These are phyloP conservation scores for Eira barbara DNA, from an alignment of 2,113 vertebrate genomes.

Conservation along the genomic window DNA sequence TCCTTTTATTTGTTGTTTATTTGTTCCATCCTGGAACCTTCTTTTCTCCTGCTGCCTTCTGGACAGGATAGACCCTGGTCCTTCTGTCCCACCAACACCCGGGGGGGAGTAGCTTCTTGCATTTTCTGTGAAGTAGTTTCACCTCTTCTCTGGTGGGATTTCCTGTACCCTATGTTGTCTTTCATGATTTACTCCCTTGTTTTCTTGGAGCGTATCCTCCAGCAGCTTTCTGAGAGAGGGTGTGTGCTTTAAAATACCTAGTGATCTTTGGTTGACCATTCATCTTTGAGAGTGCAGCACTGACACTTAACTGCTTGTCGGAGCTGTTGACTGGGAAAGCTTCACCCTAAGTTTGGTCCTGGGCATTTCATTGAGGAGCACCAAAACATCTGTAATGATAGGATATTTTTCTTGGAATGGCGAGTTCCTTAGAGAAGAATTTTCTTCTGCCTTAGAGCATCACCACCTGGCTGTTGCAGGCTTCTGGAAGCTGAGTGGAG, in stretches of 20 bases:
- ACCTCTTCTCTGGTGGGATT: background rate
- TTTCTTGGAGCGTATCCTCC: background rate
- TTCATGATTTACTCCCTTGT: background rate
- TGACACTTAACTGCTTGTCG: background rate
- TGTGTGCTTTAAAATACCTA: background rate
- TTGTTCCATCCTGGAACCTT: background rate
- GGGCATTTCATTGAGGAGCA: background rate
- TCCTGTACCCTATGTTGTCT: background rate
- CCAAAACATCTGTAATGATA: too few relatives aligned
- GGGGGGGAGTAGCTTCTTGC: background rate
- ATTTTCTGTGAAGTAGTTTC: background rate
- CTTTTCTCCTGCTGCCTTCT: background rate
- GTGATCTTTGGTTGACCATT: background rate
- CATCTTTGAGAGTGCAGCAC: background rate
- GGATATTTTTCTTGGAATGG: background rate
- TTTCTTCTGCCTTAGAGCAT: background rate
- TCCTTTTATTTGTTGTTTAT: background rate
- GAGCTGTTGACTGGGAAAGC: background rate
- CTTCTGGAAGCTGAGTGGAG: background rate
- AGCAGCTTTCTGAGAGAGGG: background rate
- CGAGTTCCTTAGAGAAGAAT: background rate
- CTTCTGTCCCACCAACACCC: background rate
- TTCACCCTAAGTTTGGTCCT: background rate
- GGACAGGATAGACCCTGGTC: background rate
- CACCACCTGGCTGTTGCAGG: background rate